Conservation (phyloP, 2,113 vertebrate species). For the Gulo gulo region DNA sequence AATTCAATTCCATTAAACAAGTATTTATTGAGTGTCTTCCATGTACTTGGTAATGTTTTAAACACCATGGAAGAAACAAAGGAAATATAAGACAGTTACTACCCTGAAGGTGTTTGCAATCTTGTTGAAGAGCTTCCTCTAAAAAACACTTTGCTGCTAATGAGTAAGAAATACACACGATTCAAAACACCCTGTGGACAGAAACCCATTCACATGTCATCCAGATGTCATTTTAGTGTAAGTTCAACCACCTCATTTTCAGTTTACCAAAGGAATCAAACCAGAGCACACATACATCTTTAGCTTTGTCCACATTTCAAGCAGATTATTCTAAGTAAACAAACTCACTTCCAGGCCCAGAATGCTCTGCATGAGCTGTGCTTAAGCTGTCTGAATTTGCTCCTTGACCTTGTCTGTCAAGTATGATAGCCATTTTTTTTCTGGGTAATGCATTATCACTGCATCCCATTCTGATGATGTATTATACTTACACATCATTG, state of each 20-base stretch:
- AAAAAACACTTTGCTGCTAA: background rate
- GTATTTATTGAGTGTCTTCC: background rate
- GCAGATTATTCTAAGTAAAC: background rate
- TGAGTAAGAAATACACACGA: background rate
- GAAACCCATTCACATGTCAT: background rate
- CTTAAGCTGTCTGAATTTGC: constrained; percentile 27
- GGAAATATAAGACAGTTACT: background rate
- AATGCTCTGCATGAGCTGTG: background rate
- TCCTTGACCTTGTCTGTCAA: constrained; percentile 75
- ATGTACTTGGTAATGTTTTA: background rate
- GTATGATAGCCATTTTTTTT: constrained; percentile 37
- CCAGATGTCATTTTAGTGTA: background rate
- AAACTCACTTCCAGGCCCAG: background rate
- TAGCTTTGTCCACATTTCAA: background rate
- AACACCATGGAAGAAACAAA: background rate
- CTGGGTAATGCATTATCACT: constrained; percentile 73
- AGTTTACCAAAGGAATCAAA: constrained; percentile 5
- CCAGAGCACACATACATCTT: background rate
- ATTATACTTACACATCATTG: constrained; percentile 73
- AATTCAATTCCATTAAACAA: background rate
- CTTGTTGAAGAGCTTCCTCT: background rate
- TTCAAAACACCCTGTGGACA: background rate
- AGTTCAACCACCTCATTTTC: background rate
- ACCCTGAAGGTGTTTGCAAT: background rate
- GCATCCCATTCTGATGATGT: constrained; percentile 71